Evolutionary conservation across 2,113 vertebrate species (phyloP), one percentile per base, ranked within the genome.

Genomic region (Xiphorhynchus elegans): DNA sequence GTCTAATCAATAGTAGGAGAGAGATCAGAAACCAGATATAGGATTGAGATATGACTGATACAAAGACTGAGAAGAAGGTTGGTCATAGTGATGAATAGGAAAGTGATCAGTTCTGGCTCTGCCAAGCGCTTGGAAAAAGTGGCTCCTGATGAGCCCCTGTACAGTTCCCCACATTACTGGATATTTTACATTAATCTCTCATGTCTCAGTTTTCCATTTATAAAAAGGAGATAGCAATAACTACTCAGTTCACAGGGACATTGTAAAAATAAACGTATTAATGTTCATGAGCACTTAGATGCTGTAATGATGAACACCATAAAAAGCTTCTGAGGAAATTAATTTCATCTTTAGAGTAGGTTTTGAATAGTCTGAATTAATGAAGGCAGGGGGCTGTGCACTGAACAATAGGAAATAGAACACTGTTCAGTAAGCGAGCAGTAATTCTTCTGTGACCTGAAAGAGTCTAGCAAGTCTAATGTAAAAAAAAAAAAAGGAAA

Each of bases 281-380:
- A 83, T 88, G 90, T 66, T 85, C 84, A 80, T 62, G 50, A 90
- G 63, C n/a, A 88, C 55, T 92, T 90, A 47, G 67, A 90, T 69
- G 37, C 42, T 83, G 55, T 88, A 93, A 90, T 62, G 72, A 88
- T 85, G 63, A 94, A 19, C 26, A 55, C 31, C 25, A 90, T 77
- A 83, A 92, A 96, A 95, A 85, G 75, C 37, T 95, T 90, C 55
- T 67, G 42, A 94, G 68, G 72, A 94, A 93, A 93, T 85, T 79
- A 93, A 82, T 85, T 93, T 88, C 8, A 2, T 88, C 67, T 75
- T 90, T 46, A 59, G 67, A 85, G 50, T 19, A 76, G 19, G 17
- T 83, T 95, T 88, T 88, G 63, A 91, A 79, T 64, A 68, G 58
- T 69, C 35, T 79, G 46, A 88, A 87, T 90, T 95, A 95, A 94